Evolutionary conservation across 2,113 vertebrate species (phyloP).

Genomic region (Chinchilla lanigera): DNA sequence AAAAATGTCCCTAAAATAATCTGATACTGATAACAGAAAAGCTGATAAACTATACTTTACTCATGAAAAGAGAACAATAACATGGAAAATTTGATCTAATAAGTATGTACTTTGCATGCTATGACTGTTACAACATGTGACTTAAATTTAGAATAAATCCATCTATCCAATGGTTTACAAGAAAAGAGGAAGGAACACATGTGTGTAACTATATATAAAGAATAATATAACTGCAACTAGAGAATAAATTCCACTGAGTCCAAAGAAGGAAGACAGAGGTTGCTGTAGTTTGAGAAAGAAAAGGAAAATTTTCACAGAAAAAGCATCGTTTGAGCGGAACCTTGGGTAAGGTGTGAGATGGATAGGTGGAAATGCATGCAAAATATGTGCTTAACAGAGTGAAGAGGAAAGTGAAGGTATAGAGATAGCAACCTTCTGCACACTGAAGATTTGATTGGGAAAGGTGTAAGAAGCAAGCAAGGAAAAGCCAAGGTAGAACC

Average conservation of each 20-base stretch:
- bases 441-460: not conserved
- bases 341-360: not conserved
- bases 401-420: not conserved
- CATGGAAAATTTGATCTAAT: not conserved
- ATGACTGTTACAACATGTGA: not conserved
- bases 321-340: not conserved
- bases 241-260: not conserved
- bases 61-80: not conserved
- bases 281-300: not conserved
- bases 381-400: not conserved
- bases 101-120: not conserved
- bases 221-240: not conserved
- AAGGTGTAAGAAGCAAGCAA: not conserved
- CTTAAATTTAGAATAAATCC: not conserved
- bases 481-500: not conserved
- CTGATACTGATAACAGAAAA: not conserved
- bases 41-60: not conserved
- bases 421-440: not conserved
- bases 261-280: not conserved
- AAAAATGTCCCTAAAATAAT: slow-evolving; percentile 22
- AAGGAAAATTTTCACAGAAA: not conserved
- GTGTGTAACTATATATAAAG: not conserved
- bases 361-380: not conserved
- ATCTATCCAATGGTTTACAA: not conserved
- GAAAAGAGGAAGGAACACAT: not conserved